Percentiles rank a stretch among this genome's conserved stretches.
These are phyloP conservation scores for Drosophila arizonae DNA, from an alignment of 1,140 invertebrate genomes.

Conservation along the genomic window DNA sequence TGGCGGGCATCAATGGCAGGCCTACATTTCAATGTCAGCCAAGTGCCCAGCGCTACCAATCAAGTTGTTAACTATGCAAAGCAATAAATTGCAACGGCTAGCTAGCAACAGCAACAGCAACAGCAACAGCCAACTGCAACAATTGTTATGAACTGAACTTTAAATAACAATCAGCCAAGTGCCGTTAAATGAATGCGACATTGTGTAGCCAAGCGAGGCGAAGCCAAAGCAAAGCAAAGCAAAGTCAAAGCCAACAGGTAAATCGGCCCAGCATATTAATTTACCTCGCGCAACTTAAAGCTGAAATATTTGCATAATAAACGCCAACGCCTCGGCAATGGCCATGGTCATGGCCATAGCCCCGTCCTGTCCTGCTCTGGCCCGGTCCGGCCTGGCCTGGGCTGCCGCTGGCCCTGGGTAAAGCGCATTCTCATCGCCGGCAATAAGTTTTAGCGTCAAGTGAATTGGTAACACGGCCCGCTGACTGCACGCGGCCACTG, in stretches of 20 bases:
- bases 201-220: constrained; percentile 50
- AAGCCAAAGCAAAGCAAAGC: constrained; percentile 14
- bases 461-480: constrained; percentile 48
- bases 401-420: constrained; percentile 44
- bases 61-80: constrained; percentile 79
- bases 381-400: constrained; percentile 4
- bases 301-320: constrained; percentile 80
- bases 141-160: constrained; percentile 80
- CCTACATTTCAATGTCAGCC: constrained; percentile 79
- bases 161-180: constrained; percentile 80
- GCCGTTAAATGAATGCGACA: constrained; percentile 80
- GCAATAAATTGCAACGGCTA: constrained; percentile 64
- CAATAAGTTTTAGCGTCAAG: constrained; percentile 59
- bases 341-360: constrained; percentile 32
- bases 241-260: constrained; percentile 35
- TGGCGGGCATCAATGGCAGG: constrained; percentile 76
- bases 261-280: constrained; percentile 62
- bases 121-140: constrained; percentile 45
- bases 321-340: constrained; percentile 70
- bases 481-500: constrained; percentile 15
- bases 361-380: background rate
- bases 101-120: constrained; percentile 50
- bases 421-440: constrained; percentile 71
- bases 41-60: constrained; percentile 76
- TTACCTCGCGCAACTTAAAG: constrained; percentile 67